These are phyloP conservation scores for Xiphias gladius DNA, from an alignment of 2,113 vertebrate genomes.

Conservation along the genomic window DNA sequence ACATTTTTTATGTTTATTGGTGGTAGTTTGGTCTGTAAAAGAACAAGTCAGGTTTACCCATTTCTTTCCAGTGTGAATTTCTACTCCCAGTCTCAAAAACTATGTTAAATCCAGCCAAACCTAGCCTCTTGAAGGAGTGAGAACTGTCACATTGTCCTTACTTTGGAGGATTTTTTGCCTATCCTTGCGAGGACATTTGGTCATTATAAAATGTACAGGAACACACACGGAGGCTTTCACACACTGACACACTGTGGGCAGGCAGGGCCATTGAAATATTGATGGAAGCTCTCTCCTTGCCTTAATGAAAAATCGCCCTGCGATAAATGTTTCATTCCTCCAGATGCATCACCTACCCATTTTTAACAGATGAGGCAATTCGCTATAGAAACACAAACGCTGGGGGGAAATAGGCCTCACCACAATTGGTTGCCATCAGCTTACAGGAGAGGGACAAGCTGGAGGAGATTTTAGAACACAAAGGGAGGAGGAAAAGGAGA, in stretches of 20 bases:
- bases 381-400: conserved; percentile 71
- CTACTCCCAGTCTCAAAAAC: background rate
- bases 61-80: background rate
- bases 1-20: background rate
- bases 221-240: conserved; percentile 27
- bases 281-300: conserved; percentile 86
- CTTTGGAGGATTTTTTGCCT: background rate
- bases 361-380: conserved; percentile 79
- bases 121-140: background rate
- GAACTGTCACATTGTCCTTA: background rate
- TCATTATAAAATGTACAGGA: conserved; percentile 27
- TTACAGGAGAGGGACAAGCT: conserved; percentile 8
- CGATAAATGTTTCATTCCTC: conserved; percentile 89
- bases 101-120: background rate
- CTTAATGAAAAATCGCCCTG: conserved; percentile 84
- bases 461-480: conserved; percentile 21
- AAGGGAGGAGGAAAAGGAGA: background rate
- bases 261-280: conserved; percentile 87
- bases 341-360: conserved; percentile 81
- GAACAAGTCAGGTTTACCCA: background rate
- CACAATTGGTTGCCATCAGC: conserved; percentile 52
- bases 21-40: background rate
- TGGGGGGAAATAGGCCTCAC: conserved; percentile 27
- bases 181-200: conserved; percentile 23
- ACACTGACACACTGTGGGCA: conserved; percentile 40